These are phyloP conservation scores for Pachyseris speciosa DNA, from an alignment of 64 coral and sea anemone species.

Conservation along the genomic window DNA sequence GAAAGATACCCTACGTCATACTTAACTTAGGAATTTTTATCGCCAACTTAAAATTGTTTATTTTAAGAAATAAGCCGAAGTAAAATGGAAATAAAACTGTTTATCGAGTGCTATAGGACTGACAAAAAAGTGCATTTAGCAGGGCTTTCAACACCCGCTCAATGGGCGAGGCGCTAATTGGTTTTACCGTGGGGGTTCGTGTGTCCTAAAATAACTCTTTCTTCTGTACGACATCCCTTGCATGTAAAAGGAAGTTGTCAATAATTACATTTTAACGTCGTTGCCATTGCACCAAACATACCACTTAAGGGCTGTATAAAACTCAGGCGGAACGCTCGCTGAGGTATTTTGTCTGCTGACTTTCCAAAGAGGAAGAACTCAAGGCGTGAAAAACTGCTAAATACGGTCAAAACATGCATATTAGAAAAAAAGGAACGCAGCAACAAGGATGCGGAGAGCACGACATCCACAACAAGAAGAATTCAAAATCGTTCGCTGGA, in stretches of 20 bases:
- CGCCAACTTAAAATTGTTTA: neutral
- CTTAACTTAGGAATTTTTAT: neutral
- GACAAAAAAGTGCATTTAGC: neutral
- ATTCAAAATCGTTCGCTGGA: neutral
- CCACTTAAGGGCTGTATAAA: neutral
- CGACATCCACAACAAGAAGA: neutral
- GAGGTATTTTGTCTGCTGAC: neutral
- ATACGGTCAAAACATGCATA: slow-evolving; percentile 20
- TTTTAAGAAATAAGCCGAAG: neutral
- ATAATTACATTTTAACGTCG: neutral
- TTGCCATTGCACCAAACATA: neutral
- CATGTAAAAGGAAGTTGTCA: slow-evolving; percentile 43
- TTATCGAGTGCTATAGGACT: neutral
- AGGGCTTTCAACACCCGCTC: neutral
- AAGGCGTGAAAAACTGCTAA: neutral
- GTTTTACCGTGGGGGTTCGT: neutral
- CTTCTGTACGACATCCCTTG: neutral
- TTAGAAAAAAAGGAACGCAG: neutral
- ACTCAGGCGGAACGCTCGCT: neutral
- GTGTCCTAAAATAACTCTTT: slow-evolving; percentile 16
- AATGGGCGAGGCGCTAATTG: neutral
- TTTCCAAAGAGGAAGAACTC: neutral
- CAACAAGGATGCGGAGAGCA: neutral
- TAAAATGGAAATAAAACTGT: neutral
- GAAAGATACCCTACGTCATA: neutral